These are phyloP conservation scores for Samia ricini DNA, from an alignment of 1,140 invertebrate species.

Conservation along the genomic window DNA sequence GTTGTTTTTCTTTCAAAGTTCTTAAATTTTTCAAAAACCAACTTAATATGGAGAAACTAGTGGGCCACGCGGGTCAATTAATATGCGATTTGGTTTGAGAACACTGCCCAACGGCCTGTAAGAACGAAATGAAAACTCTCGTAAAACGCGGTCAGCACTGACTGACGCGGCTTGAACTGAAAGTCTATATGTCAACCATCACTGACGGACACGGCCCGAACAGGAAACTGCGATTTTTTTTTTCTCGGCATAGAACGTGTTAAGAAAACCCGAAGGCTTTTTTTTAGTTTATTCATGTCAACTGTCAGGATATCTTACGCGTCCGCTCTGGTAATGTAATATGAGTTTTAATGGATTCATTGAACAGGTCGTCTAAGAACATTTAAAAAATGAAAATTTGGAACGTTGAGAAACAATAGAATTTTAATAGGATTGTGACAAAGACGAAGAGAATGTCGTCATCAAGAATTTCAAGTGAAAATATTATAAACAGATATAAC, in stretches of 20 bases:
- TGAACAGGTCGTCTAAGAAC: too few species aligned
- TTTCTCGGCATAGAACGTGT: constrained; percentile 25
- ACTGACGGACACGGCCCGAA: constrained; percentile 27
- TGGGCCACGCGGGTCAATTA: constrained; percentile 32
- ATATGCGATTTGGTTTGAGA: constrained; percentile 33
- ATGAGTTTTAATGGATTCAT: too few species aligned
- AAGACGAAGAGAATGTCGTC: too few species aligned
- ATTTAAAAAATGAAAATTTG: too few species aligned
- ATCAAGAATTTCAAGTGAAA: too few species aligned
- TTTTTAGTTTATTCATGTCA: too few species aligned
- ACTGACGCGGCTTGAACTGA: constrained; percentile 27
- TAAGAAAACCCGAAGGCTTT: too few species aligned
- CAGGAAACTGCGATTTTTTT: constrained; percentile 23
- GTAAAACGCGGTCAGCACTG: constrained; percentile 27
- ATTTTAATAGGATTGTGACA: too few species aligned
- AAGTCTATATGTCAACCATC: constrained; percentile 28
- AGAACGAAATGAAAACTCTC: constrained; percentile 21
- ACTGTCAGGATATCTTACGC: too few species aligned
- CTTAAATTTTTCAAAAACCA: constrained; percentile 26
- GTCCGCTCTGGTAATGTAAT: too few species aligned
- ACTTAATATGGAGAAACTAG: constrained; percentile 22
- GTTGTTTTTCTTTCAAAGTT: constrained; percentile 27
- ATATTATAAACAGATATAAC: too few species aligned
- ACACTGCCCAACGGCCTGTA: constrained; percentile 25
- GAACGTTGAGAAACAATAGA: too few species aligned